Conservation (phyloP, 2,888 invertebrate species). For the Malacosoma neustria region DNA sequence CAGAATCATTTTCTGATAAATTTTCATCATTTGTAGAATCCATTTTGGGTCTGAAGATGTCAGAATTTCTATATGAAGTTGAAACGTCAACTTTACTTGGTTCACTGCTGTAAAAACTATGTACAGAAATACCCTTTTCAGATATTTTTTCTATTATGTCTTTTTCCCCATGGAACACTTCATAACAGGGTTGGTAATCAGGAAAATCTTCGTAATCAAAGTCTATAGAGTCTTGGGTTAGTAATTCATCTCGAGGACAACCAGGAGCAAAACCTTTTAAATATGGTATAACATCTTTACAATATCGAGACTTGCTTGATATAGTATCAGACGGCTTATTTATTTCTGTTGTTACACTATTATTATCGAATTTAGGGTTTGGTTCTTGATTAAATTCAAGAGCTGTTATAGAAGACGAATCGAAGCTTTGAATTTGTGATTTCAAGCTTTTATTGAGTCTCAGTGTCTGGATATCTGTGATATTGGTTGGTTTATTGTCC, state of each 20-base stretch:
- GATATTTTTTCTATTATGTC: slow-evolving; percentile 6
- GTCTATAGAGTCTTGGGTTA: slow-evolving; percentile 20
- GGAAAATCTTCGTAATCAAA: slow-evolving; percentile 22
- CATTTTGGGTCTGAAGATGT: slow-evolving; percentile 2
- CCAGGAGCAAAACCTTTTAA: slow-evolving; percentile 19
- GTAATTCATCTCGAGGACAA: slow-evolving; percentile 21
- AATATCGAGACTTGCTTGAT: slow-evolving; percentile 25
- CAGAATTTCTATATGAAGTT: slow-evolving; percentile 7
- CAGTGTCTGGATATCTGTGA: no score
- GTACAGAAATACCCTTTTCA: background rate
- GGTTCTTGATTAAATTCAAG: no score
- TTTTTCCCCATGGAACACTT: slow-evolving; percentile 4
- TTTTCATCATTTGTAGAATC: background rate
- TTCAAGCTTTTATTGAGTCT: no score
- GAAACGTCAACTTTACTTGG: slow-evolving; percentile 9
- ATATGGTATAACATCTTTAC: slow-evolving; percentile 36
- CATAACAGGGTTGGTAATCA: slow-evolving; percentile 20
- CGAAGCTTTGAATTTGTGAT: no score
- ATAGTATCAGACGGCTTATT: no score
- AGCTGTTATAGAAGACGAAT: no score
- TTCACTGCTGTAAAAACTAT: background rate
- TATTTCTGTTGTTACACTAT: no score
- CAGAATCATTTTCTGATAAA: background rate
- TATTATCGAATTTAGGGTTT: no score
- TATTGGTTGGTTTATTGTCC: no score